Evolutionary conservation across 2,113 vertebrate genomes (phyloP).

Genomic region (Nesoenas mayeri): DNA sequence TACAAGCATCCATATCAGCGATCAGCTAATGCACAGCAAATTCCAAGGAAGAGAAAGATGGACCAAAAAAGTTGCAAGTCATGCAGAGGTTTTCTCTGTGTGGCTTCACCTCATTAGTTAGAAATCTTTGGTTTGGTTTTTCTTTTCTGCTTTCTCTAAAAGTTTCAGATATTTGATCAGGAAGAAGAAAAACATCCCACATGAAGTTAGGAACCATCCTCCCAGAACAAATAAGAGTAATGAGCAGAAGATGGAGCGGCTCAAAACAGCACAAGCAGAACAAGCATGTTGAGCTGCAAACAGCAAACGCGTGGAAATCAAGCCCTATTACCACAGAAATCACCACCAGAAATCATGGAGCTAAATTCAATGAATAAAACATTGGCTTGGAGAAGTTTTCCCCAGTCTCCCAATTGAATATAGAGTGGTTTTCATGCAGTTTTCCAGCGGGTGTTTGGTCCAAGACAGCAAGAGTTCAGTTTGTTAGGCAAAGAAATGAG

Average conservation of each 20-base stretch:
- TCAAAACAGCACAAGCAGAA: not conserved
- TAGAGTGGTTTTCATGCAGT: not conserved
- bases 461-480: not conserved
- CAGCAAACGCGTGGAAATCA: not conserved
- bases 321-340: not conserved
- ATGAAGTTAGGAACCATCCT: not conserved
- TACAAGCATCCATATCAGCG: not conserved
- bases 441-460: not conserved
- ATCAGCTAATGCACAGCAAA: not conserved
- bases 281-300: not conserved
- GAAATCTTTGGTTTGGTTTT: not conserved
- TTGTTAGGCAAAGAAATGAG: not conserved
- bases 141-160: not conserved
- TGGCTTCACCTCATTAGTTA: not conserved
- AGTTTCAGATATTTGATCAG: not conserved
- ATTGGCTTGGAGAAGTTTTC: not conserved
- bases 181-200: not conserved
- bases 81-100: not conserved
- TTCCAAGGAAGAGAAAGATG: not conserved
- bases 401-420: not conserved
- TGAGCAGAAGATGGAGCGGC: not conserved
- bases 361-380: not conserved
- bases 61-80: not conserved
- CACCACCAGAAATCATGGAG: not conserved
- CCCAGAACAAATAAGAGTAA: not conserved